These are phyloP conservation scores for Epizoanthus illoricatus DNA, from an alignment of 92 coral and sea anemone genomes.

Conservation along the genomic window DNA sequence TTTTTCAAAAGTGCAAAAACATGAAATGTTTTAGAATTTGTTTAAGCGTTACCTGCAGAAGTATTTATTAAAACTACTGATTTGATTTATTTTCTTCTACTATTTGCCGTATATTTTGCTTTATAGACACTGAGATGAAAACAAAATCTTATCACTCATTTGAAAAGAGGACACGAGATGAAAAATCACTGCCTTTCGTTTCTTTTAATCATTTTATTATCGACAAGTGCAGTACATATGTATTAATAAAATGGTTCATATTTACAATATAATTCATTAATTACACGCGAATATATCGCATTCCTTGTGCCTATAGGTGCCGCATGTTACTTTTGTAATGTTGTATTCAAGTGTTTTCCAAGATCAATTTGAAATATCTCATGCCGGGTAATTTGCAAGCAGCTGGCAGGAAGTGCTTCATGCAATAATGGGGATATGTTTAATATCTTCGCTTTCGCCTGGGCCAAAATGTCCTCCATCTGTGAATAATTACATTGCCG, in stretches of 20 bases:
- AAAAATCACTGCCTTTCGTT: not conserved
- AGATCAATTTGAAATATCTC: not conserved
- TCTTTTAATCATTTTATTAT: not conserved
- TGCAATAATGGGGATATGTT: not conserved
- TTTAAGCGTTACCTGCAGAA: not conserved
- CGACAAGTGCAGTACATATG: not conserved
- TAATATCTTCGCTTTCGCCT: not conserved
- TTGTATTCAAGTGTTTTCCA: not conserved
- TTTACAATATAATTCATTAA: not conserved
- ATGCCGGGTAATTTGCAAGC: not conserved
- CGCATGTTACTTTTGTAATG: not conserved
- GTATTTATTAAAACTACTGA: not conserved
- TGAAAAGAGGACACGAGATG: not conserved
- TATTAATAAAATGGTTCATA: not conserved
- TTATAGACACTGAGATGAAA: no score
- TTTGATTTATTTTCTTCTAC: not conserved
- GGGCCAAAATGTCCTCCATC: not conserved
- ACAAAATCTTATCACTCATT: not conserved
- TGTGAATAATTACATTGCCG: no score
- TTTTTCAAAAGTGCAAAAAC: not conserved
- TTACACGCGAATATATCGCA: not conserved
- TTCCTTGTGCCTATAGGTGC: not conserved
- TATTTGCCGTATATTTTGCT: not conserved
- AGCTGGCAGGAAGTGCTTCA: conserved; percentile 3
- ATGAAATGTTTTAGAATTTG: not conserved